Evolutionary conservation across 2,797 vertebrate species (phyloP).

Genomic region (Epinephelus malabaricus): DNA sequence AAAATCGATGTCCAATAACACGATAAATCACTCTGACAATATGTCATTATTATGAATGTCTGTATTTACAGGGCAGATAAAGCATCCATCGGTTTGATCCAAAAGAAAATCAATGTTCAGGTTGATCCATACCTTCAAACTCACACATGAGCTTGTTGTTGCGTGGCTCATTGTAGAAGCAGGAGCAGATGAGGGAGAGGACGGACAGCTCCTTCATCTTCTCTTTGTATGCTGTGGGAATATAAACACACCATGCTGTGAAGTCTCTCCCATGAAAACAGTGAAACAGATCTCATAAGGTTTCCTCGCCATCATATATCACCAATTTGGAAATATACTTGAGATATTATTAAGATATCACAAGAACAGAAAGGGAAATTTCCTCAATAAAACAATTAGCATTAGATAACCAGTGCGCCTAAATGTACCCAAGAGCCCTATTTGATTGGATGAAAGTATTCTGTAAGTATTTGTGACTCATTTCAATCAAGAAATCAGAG

Average conservation of each 20-base stretch:
- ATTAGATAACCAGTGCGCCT: neutral
- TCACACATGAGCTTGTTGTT: slow-evolving; percentile 94
- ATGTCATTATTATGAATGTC: neutral
- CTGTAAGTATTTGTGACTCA: neutral
- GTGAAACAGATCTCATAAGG: neutral
- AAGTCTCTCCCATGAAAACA: slow-evolving; percentile 3
- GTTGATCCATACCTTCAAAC: slow-evolving; percentile 90
- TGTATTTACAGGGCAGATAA: slow-evolving; percentile 5
- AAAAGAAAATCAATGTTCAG: slow-evolving; percentile 29
- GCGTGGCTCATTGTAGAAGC: slow-evolving; percentile 96
- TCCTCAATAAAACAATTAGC: slow-evolving; percentile 17
- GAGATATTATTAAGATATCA: neutral
- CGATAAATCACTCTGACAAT: slow-evolving; percentile 17
- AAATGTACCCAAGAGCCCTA: slow-evolving; percentile 16
- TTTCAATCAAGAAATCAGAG: neutral
- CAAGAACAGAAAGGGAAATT: neutral
- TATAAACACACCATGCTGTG: slow-evolving; percentile 36
- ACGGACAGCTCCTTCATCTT: slow-evolving; percentile 99
- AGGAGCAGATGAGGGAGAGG: slow-evolving; percentile 97
- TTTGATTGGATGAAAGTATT: slow-evolving; percentile 23
- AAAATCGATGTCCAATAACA: slow-evolving; percentile 34
- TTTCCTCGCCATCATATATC: neutral
- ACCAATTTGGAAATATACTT: no score
- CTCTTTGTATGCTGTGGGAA: slow-evolving; percentile 96
- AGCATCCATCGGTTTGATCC: slow-evolving; percentile 16